These are phyloP conservation scores for Epinephelus cyanopodus DNA, from an alignment of 2,113 vertebrate species.

Conservation along the genomic window DNA sequence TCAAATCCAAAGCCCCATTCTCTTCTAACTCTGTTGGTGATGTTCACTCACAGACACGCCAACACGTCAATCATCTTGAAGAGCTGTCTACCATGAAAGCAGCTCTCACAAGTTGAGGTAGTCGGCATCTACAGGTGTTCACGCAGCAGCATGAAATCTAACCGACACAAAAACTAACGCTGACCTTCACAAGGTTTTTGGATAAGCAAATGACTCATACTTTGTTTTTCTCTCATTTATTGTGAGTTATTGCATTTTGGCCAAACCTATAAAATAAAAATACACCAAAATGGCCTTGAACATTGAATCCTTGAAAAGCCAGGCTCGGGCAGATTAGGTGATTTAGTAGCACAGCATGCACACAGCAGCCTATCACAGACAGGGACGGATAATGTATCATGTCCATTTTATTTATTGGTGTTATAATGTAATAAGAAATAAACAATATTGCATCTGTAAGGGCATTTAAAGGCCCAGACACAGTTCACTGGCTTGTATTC, in stretches of 20 bases:
- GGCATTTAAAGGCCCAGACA: conserved; percentile 5
- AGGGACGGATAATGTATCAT: background rate
- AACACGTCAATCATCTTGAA: background rate
- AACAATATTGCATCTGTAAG: conserved; percentile 10
- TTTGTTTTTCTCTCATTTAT: background rate
- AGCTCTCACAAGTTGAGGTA: conserved; percentile 2
- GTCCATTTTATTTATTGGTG: conserved; percentile 6
- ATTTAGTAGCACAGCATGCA: background rate
- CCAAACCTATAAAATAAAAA: background rate
- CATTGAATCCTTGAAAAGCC: background rate
- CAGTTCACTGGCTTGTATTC: conserved; percentile 16
- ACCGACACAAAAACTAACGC: conserved; percentile 3
- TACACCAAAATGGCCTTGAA: conserved; percentile 2
- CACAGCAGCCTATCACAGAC: background rate
- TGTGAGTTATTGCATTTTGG: background rate
- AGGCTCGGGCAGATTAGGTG: background rate
- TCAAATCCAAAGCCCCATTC: background rate
- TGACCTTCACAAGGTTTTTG: conserved; percentile 16
- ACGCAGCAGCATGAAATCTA: conserved; percentile 2
- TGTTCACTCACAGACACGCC: background rate
- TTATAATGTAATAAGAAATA: conserved; percentile 13
- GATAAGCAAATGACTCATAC: background rate
- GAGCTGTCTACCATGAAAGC: conserved; percentile 11
- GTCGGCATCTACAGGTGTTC: background rate
- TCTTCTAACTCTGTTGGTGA: background rate